Percentiles rank a stretch among this genome's conserved stretches.
These are phyloP conservation scores for Zeus faber DNA, from an alignment of 2,113 vertebrate species.

Conservation along the genomic window DNA sequence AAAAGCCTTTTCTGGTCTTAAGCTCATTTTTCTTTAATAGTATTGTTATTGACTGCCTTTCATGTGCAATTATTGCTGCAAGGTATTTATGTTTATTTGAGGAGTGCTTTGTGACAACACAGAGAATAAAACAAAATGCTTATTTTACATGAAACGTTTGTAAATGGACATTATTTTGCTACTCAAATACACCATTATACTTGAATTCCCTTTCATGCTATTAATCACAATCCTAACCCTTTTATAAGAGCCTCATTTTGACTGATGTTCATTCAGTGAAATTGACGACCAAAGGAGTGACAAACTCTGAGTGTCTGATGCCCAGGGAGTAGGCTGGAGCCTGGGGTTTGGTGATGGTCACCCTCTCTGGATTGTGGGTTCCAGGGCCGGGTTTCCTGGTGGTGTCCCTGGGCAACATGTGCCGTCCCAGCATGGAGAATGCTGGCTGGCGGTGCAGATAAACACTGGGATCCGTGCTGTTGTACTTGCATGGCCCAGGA, in stretches of 20 bases:
- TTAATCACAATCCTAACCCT: too few relatives aligned
- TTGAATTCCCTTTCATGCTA: neutral
- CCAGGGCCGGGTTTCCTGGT: constrained; percentile 79
- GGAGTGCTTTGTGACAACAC: constrained; percentile 23
- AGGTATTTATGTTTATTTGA: constrained; percentile 14
- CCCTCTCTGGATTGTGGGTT: constrained; percentile 78
- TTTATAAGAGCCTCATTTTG: too few relatives aligned
- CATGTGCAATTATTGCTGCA: too few relatives aligned
- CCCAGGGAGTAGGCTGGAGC: constrained; percentile 82
- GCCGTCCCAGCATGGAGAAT: constrained; percentile 81
- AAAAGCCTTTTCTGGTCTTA: constrained; percentile 23
- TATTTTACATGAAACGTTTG: constrained; percentile 5
- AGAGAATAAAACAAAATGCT: constrained; percentile 52
- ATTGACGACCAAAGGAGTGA: constrained; percentile 65
- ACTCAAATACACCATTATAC: neutral
- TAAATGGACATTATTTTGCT: neutral
- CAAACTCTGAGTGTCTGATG: constrained; percentile 75
- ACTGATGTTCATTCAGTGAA: constrained; percentile 58
- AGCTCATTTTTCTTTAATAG: constrained; percentile 29
- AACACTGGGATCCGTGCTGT: constrained; percentile 72
- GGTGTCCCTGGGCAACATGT: constrained; percentile 31
- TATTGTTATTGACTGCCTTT: constrained; percentile 19
- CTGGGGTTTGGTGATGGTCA: constrained; percentile 63
- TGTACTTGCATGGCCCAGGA: constrained; percentile 80
- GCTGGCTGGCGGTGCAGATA: constrained; percentile 74